phyloP scores from a whole-genome alignment of 2,888 invertebrate species.

The Ochropacha duplaris region DNA sequence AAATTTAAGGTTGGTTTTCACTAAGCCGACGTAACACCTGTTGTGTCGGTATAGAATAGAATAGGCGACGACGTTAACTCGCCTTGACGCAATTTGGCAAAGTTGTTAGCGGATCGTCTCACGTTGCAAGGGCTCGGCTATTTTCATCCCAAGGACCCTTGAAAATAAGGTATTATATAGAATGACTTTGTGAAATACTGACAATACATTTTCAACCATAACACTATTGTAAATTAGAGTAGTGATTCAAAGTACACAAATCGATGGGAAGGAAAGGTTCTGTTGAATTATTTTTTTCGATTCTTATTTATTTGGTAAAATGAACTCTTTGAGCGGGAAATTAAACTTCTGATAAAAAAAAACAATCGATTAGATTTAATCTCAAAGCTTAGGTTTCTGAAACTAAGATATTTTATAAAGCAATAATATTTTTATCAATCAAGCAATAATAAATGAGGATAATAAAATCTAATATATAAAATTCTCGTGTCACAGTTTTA shows the following conservation, averaged over 20 bases:
- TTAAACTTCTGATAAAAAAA: too few relatives aligned
- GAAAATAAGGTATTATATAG: constrained; percentile 5
- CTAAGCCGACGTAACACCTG: not conserved
- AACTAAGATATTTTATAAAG: too few relatives aligned
- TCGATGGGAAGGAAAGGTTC: not conserved
- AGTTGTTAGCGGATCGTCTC: constrained; percentile 17
- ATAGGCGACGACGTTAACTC: constrained; percentile 27
- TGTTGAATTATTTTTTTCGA: too few relatives aligned
- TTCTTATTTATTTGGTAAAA: too few relatives aligned
- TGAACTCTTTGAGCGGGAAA: too few relatives aligned
- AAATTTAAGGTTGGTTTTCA: not conserved
- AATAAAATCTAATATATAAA: too few relatives aligned
- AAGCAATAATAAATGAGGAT: too few relatives aligned
- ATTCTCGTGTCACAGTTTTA: too few relatives aligned
- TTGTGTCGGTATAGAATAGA: constrained; percentile 21
- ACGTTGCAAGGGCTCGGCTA: constrained; percentile 13
- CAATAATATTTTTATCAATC: too few relatives aligned
- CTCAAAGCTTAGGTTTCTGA: too few relatives aligned
- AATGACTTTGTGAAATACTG: not conserved
- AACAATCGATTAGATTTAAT: too few relatives aligned
- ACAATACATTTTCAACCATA: not conserved
- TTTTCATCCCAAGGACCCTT: constrained; percentile 12
- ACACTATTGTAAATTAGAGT: not conserved
- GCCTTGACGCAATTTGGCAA: constrained; percentile 19
- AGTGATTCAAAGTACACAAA: not conserved